These are phyloP conservation scores for Rotaria sp. DNA, from an alignment of 2,888 invertebrate genomes.

Conservation along the genomic window DNA sequence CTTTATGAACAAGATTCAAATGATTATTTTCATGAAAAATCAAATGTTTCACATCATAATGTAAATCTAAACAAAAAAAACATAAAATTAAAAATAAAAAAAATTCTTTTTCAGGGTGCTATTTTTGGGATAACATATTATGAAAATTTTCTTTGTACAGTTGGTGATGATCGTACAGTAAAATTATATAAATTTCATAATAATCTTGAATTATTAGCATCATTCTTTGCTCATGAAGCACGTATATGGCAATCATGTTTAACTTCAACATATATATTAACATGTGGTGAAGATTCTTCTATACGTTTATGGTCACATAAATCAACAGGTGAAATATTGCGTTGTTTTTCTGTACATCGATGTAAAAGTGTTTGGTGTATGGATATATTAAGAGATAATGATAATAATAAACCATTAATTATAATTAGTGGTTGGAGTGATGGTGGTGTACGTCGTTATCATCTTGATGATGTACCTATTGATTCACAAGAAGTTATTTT, in stretches of 20 bases:
- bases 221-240: background rate
- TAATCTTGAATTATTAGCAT: background rate
- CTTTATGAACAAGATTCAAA: background rate
- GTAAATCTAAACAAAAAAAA: background rate
- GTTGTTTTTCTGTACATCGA: background rate
- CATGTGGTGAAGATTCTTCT: background rate
- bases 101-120: background rate
- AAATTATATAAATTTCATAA: background rate
- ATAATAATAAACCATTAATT: background rate
- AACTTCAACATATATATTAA: background rate
- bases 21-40: background rate
- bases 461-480: background rate
- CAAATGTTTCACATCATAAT: background rate
- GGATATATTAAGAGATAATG: background rate
- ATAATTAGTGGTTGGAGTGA: slow-evolving; percentile 15
- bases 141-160: background rate
- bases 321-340: background rate
- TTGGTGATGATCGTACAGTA: slow-evolving; percentile 8
- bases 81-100: background rate
- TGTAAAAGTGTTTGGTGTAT: slow-evolving; percentile 15
- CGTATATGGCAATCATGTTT: background rate
- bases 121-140: background rate
- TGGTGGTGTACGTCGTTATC: background rate
- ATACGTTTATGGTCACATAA: slow-evolving; percentile 1
- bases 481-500: background rate